These are phyloP conservation scores for Epizoanthus illoricatus DNA, from an alignment of 92 coral and sea anemone species.

Conservation along the genomic window DNA sequence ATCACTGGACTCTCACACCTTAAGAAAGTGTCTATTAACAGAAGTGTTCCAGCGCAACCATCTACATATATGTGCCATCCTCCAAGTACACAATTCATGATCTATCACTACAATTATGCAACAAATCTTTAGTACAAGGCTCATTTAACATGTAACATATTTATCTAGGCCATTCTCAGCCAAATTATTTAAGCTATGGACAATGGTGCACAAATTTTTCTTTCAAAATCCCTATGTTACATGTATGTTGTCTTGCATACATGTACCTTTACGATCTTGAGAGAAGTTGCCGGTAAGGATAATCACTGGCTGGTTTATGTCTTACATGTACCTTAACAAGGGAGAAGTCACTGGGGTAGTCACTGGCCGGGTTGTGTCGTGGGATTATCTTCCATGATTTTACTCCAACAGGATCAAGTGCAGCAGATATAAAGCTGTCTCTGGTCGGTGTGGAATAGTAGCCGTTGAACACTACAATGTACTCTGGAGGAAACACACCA, in stretches of 20 bases:
- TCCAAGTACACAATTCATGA: too few species aligned
- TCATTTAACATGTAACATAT: background rate
- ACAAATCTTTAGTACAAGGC: too few species aligned
- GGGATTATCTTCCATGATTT: slow-evolving; percentile 87
- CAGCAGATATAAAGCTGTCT: slow-evolving; percentile 69
- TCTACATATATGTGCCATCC: too few species aligned
- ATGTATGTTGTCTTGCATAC: background rate
- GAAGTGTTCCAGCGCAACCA: too few species aligned
- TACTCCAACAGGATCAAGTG: slow-evolving; percentile 61
- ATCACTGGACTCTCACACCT: too few species aligned
- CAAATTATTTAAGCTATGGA: background rate
- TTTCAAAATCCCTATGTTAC: background rate
- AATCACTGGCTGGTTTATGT: too few species aligned
- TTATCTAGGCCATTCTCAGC: background rate
- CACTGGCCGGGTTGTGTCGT: slow-evolving; percentile 90
- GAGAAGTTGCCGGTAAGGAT: too few species aligned
- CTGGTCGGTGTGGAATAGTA: slow-evolving; percentile 76
- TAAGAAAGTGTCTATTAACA: too few species aligned
- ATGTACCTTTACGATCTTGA: background rate
- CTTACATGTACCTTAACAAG: slow-evolving; percentile 70
- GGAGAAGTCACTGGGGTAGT: slow-evolving; percentile 96
- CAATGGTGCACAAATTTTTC: too few species aligned
- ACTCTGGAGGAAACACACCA: slow-evolving; percentile 56
- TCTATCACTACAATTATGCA: too few species aligned
- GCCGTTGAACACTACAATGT: slow-evolving; percentile 92